Evolutionary conservation across 2,888 invertebrate species (phyloP).

Genomic region (Atethmia centrago): DNA sequence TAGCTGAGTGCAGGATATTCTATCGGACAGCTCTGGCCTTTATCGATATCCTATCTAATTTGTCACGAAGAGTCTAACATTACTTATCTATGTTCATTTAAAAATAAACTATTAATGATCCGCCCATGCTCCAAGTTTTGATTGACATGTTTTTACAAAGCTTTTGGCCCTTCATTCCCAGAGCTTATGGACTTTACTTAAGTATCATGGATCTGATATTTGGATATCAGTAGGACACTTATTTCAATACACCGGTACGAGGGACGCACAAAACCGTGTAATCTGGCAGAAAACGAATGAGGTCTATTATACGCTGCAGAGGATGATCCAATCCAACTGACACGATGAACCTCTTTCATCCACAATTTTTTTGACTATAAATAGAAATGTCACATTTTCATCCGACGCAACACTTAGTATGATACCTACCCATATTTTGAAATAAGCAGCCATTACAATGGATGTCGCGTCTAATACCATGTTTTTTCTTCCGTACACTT

Average conservation of each 20-base stretch:
- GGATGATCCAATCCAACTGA: not conserved
- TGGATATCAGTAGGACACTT: not conserved
- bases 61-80: slow-evolving; percentile 2
- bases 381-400: not conserved
- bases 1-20: slow-evolving; percentile 42
- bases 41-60: slow-evolving; percentile 47
- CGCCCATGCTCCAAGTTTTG: not conserved
- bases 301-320: no score
- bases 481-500: slow-evolving; percentile 31
- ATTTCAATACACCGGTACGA: not conserved
- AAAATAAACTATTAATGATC: not conserved
- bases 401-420: not conserved
- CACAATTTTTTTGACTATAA: not conserved
- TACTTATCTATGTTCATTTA: slow-evolving; percentile 6
- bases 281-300: not conserved
- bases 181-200: not conserved
- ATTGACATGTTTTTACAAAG: not conserved
- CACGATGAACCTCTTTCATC: not conserved
- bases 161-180: not conserved
- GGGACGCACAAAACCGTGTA: not conserved
- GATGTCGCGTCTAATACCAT: slow-evolving; percentile 19
- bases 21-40: slow-evolving; percentile 22
- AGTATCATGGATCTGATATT: no score
- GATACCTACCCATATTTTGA: not conserved
- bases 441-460: slow-evolving; percentile 21